Evolutionary conservation across 1,140 invertebrate species (phyloP), one percentile per base, ranked within the genome.

Genomic region (Saccostrea echinata): DNA sequence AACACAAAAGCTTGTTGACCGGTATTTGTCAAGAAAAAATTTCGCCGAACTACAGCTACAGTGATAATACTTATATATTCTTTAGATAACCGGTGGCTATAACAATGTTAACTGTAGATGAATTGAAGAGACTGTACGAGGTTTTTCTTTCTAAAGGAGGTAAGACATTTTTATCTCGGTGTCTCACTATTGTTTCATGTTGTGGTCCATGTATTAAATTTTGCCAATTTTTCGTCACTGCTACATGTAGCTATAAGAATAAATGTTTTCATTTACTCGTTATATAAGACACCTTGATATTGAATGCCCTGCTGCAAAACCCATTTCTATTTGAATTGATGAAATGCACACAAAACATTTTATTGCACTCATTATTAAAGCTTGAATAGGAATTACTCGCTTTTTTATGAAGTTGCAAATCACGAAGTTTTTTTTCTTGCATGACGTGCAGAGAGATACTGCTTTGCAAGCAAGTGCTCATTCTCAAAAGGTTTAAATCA

Each of bases 131-230:
- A 30, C 3, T 18, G 68, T 76, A 76, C 6, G 68, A 76, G 27
- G 68, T 76, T 30, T 76, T 35, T 27, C 68, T 76, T 11, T 76
- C 68, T 12, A 76, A 76, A 76, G 68, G 68, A 76, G 68, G 68
- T 76, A 76, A 30, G 24, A 30, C 33, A 30, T 76, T 76, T 33
- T 13, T 30, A 21, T n/a, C 21, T 64, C 21, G 21, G 8, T 64
- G 6, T 43, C 6, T 43, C 9, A 2, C 9, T 8, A 43, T 43
- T 43, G 43, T 9, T 43, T 8, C 6, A 43, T 9, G 43, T 43
- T 43, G 43, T 43, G 6, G 43, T 43, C 43, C 6, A 43, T 43
- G 43, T 43, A 43, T 43, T 43, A 8, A 43, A 43, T 43, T 43
- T 43, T 43, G 0, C 43, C 9, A 9, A 43, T 43, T 43, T 43